Conservation (phyloP, 2,113 vertebrate species). For the Lota lota region DNA sequence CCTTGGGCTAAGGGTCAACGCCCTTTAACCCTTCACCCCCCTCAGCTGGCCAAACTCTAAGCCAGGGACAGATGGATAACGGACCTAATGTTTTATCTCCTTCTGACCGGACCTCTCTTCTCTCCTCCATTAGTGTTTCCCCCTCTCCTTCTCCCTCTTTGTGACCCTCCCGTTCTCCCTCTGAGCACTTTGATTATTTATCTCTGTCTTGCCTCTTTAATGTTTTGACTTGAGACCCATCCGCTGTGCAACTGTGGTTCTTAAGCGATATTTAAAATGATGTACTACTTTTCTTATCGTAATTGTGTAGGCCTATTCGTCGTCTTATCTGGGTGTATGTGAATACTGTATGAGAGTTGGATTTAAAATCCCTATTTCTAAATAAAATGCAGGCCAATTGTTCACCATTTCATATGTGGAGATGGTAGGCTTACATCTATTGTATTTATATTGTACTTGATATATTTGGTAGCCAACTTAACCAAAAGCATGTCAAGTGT, state of each 20-base stretch:
- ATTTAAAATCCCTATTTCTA: neutral
- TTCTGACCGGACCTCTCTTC: slow-evolving; percentile 50
- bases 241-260: neutral
- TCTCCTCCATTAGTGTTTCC: slow-evolving; percentile 34
- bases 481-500: slow-evolving; percentile 66
- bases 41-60: slow-evolving; percentile 70
- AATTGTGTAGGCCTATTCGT: neutral
- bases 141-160: slow-evolving; percentile 37
- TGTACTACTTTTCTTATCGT: neutral
- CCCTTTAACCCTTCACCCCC: slow-evolving; percentile 60
- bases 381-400: neutral
- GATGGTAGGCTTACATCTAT: neutral
- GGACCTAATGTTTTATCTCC: slow-evolving; percentile 61
- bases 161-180: slow-evolving; percentile 19
- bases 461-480: neutral
- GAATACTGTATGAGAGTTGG: neutral
- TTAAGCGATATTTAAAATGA: neutral
- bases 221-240: slow-evolving; percentile 24
- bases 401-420: neutral
- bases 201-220: slow-evolving; percentile 21
- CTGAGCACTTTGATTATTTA: neutral
- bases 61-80: slow-evolving; percentile 71
- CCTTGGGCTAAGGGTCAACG: slow-evolving; percentile 36
- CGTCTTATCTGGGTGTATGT: no score
- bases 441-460: neutral